Base-by-base conservation (phyloP, 1,140 invertebrate genomes). In the Meloidogyne exigua region DNA sequence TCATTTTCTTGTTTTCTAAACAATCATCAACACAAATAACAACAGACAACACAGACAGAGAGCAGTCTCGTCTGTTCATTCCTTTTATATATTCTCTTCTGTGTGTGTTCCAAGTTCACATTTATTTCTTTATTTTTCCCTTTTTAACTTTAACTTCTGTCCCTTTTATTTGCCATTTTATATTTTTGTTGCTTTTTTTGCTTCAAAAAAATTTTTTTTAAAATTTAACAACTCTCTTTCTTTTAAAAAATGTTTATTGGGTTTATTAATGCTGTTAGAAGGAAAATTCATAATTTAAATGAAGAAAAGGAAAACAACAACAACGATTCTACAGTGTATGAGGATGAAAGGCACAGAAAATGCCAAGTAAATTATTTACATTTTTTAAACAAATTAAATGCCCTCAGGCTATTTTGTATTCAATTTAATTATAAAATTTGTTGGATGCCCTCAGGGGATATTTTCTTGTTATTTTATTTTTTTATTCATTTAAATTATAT, bases 241-340 rank as follows among this genome's bases (percentile, higher is more conserved):
- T 32, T 32, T 32, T n/a, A n/a, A 18, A 57, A 57, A 57, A 57
- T 57, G 49, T n/a, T 57, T n/a, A 57, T n/a, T 57, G 49, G 49
- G 5, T 57, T 57, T 5, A 57, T 57, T 57, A 57, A 57, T 57
- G 49, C 49, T 57, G 49, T 57, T 57, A n/a, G 49, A 57, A n/a
- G 49, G n/a, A 57, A 57, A 57, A 57, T 57, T 57, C 49, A 57
- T n/a, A 57, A 57, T 57, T 57, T 57, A n/a, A 57, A 57, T 57
- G 49, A 57, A 9, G 49, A 57, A n/a, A 57, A 57, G 9, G 49
- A 57, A 57, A 57, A 57, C 10, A 39, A 39, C 18, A n/a, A 57
- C 18, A n/a, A 57, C 13, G 4, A n/a, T 57, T 57, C 18, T n/a
- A n/a, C 18, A n/a, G 0, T 39, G 4, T 57, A 15, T 57, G 49